phyloP scores from a whole-genome alignment of 2,113 vertebrate genomes.

The Osmerus mordax region DNA sequence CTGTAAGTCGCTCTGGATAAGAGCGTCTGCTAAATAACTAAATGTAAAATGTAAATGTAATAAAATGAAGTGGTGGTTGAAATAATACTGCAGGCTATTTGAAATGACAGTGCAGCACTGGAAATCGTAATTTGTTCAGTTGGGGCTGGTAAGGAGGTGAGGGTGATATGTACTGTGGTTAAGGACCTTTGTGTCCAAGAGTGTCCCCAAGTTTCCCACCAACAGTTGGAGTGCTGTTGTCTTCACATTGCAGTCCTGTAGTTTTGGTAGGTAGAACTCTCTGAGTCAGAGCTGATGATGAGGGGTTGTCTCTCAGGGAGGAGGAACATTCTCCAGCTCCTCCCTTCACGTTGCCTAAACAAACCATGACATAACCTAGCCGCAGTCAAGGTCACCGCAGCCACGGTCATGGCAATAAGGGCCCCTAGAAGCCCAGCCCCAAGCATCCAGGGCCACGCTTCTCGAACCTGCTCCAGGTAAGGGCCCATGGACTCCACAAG shows the following conservation, averaged over 20 bases:
- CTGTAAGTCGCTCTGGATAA: too few relatives aligned
- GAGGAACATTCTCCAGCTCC: slow-evolving; percentile 24
- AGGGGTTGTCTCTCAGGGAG: slow-evolving; percentile 55
- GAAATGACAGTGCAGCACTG: too few relatives aligned
- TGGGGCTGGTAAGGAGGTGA: too few relatives aligned
- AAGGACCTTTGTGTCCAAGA: too few relatives aligned
- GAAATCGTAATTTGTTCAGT: too few relatives aligned
- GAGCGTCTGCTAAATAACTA: too few relatives aligned
- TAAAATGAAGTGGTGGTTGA: too few relatives aligned
- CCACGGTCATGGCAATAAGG: slow-evolving; percentile 50
- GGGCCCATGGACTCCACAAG: slow-evolving; percentile 74
- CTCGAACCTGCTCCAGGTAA: slow-evolving; percentile 76
- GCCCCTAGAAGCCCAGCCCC: slow-evolving; percentile 77
- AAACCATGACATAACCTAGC: slow-evolving; percentile 1
- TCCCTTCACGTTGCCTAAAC: slow-evolving; percentile 5
- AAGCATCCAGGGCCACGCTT: slow-evolving; percentile 83
- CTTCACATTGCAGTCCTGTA: slow-evolving; percentile 60
- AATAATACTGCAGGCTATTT: too few relatives aligned
- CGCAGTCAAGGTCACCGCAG: slow-evolving; percentile 6
- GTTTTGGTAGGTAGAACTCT: slow-evolving; percentile 19
- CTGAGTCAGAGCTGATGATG: slow-evolving; percentile 30
- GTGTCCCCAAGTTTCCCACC: background rate
- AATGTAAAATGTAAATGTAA: too few relatives aligned
- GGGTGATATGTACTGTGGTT: too few relatives aligned
- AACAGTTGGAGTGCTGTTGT: background rate